Percentiles rank a stretch among this genome's conserved stretches.
Evolutionary conservation across 2,797 vertebrate species (phyloP).

Genomic region (Danio tinwini): DNA sequence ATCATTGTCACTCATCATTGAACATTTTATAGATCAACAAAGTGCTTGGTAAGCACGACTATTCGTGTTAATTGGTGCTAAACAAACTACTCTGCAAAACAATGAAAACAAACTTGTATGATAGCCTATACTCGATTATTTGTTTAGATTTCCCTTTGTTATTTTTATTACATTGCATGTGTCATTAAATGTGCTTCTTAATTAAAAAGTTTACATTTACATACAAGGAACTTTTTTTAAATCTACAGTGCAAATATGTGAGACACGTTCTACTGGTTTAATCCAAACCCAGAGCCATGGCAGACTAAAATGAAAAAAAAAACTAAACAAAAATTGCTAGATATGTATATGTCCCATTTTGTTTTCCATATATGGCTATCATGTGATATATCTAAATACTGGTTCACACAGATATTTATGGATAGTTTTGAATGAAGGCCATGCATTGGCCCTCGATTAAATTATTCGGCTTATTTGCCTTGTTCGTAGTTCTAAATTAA

Average conservation of each 20-base stretch:
- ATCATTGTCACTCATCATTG: background rate
- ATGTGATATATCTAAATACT: background rate
- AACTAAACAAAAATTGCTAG: background rate
- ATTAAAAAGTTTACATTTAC: background rate
- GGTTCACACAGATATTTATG: conserved; percentile 62
- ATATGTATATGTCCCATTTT: background rate
- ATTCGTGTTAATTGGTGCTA: background rate
- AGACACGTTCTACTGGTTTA: background rate
- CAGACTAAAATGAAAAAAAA: background rate
- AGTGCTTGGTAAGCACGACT: background rate
- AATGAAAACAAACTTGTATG: background rate
- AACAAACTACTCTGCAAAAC: background rate
- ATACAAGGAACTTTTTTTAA: background rate
- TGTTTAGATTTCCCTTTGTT: background rate
- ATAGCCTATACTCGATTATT: background rate
- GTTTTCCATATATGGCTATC: background rate
- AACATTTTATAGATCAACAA: background rate
- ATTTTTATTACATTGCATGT: background rate
- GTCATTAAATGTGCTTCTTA: background rate
- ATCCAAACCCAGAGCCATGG: background rate
- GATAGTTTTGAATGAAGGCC: conserved; percentile 69
- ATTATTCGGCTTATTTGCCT: conserved; percentile 69
- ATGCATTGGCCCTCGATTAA: conserved; percentile 73
- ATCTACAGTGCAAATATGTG: background rate
- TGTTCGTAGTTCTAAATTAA: conserved; percentile 71